Evolutionary conservation across 2,888 invertebrate species (phyloP).

Genomic region (Pammene aurita): DNA sequence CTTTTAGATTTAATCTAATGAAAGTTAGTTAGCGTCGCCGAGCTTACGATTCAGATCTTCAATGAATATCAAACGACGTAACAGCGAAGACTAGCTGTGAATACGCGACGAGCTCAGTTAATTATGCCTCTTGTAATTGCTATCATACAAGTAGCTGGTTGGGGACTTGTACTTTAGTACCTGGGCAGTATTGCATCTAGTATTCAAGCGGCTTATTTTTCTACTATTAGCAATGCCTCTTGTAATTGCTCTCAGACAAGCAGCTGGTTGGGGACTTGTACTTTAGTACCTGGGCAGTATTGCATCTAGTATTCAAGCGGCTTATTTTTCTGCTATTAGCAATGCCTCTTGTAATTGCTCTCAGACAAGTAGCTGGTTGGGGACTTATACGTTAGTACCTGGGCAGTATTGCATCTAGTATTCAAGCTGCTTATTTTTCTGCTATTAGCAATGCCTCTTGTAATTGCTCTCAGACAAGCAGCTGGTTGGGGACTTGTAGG

Average conservation of each 20-base stretch:
- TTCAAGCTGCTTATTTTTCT: too few species aligned
- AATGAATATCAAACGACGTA: constrained; percentile 6
- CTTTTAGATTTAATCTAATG: neutral
- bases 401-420: neutral
- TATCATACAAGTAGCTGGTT: neutral
- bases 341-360: constrained; percentile 3
- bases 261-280: neutral
- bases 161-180: neutral
- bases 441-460: neutral
- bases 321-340: too few species aligned
- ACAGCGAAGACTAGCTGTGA: neutral
- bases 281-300: neutral
- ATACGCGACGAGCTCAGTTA: neutral
- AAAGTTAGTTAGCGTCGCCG: neutral
- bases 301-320: too few species aligned
- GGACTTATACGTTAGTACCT: neutral
- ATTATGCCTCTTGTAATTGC: constrained; percentile 3
- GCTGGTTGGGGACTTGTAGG: neutral
- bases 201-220: too few species aligned
- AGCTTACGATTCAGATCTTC: neutral
- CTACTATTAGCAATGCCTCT: too few species aligned
- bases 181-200: neutral
- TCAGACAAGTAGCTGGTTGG: neutral
- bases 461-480: neutral
- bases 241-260: constrained; percentile 1